phyloP scores from a whole-genome alignment of 2,888 invertebrate species.

The Caenorhabditis afra region DNA sequence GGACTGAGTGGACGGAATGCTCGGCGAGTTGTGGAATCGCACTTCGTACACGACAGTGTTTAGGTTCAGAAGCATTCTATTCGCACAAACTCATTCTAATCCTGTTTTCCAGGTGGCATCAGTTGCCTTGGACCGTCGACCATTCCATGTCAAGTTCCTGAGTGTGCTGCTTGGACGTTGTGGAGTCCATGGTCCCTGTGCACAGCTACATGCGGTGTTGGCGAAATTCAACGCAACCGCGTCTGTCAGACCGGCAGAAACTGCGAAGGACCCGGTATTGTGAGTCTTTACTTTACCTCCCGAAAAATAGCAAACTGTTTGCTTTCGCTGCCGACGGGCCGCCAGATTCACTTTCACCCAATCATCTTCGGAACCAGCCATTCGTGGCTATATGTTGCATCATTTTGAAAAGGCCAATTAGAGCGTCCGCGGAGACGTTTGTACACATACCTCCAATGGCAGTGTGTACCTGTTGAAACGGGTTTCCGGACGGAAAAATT shows the following conservation, averaged over 20 bases:
- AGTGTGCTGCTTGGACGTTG: slow-evolving; percentile 64
- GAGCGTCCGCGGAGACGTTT: slow-evolving; percentile 44
- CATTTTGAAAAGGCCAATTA: slow-evolving; percentile 57
- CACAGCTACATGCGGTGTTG: slow-evolving; percentile 67
- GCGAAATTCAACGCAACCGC: slow-evolving; percentile 64
- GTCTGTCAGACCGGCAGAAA: slow-evolving; percentile 64
- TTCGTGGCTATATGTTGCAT: slow-evolving; percentile 46
- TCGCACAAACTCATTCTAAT: background rate
- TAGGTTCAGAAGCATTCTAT: slow-evolving; percentile 41
- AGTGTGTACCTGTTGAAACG: slow-evolving; percentile 18
- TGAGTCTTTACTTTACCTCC: slow-evolving; percentile 20
- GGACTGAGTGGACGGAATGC: slow-evolving; percentile 70
- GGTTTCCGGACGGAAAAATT: slow-evolving; percentile 26
- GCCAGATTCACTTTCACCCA: slow-evolving; percentile 39
- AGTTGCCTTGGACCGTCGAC: slow-evolving; percentile 61
- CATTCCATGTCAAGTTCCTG: slow-evolving; percentile 60
- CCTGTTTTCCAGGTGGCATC: slow-evolving; percentile 50
- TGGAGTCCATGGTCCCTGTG: slow-evolving; percentile 69
- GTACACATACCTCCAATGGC: slow-evolving; percentile 35
- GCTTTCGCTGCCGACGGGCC: slow-evolving; percentile 18
- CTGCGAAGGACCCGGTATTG: slow-evolving; percentile 70
- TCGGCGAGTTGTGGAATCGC: slow-evolving; percentile 68
- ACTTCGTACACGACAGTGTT: slow-evolving; percentile 60
- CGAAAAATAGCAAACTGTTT: slow-evolving; percentile 33
- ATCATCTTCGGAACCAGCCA: slow-evolving; percentile 53